phyloP scores from a whole-genome alignment of 2,797 vertebrate genomes.

The Darevskia nairensis region DNA sequence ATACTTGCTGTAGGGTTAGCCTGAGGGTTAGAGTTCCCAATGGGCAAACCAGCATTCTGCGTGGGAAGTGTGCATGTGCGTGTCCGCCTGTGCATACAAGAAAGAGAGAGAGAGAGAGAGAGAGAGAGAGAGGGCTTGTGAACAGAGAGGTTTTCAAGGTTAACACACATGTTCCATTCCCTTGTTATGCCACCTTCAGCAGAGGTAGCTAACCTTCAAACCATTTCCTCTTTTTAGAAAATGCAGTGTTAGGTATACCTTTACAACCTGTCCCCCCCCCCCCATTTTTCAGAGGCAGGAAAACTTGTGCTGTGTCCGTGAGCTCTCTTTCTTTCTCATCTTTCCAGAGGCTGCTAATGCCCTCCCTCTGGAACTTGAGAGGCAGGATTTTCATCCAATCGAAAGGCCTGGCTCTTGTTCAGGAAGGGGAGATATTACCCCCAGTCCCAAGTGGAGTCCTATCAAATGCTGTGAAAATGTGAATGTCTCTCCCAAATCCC shows the following conservation, averaged over 20 bases:
- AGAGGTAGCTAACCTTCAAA: background rate
- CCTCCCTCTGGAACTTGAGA: background rate
- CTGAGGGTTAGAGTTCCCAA: constrained; percentile 73
- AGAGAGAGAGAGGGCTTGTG: background rate
- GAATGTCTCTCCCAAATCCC: too few relatives aligned
- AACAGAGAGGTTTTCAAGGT: background rate
- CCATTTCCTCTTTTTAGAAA: background rate
- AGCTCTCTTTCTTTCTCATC: background rate
- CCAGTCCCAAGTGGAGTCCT: background rate
- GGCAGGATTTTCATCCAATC: background rate
- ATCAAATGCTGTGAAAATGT: too few relatives aligned
- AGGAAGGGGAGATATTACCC: background rate
- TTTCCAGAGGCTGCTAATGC: background rate
- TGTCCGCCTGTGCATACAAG: too few relatives aligned
- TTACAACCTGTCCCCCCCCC: too few relatives aligned
- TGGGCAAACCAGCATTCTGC: constrained; percentile 48
- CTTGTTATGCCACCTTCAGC: background rate
- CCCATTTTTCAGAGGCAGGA: background rate
- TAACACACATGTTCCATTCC: background rate
- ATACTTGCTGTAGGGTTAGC: constrained; percentile 77
- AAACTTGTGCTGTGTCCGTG: background rate
- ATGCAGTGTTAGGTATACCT: background rate
- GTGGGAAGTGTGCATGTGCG: background rate
- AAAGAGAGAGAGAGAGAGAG: background rate
- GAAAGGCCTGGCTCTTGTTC: background rate